Base-by-base conservation (phyloP, 2,888 invertebrate genomes). In the Glaucopsyche alexis region DNA sequence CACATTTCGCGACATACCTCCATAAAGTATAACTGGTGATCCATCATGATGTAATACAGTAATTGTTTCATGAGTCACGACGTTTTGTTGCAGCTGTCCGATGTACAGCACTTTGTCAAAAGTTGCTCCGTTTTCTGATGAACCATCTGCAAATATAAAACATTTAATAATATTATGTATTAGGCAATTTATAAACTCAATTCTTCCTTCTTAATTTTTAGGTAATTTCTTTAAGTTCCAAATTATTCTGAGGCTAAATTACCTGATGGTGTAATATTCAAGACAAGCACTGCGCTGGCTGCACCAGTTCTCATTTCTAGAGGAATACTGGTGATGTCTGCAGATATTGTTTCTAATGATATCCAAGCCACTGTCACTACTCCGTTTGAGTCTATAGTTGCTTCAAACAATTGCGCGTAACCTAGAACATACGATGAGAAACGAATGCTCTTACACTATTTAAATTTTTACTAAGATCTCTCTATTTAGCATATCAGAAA, bases 21-120 rank as follows among this genome's bases (percentile, higher is more conserved):
- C 90, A 69, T 77, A 45, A 70, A 88, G 60, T 9, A 81, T 77
- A 3, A 91, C 76, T 52, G 60, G 77, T 8, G 79, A 78, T 76
- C 84, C 87, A 73, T 76, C 74, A 73, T 82, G 87, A 40, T 84
- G 84, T 40, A 75, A 76, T 60, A 91, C 65, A 19, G 75, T 79
- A 69, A 91, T 89, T 0, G 73, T 50, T 74, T 89, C 91, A 78
- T 91, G 91, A 65, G 76, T 77, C 2, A 90, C 80, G 11, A 75
- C 76, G 66, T 77, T 77, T 7, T 76, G 75, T 75, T 82, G 79
- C 47, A 89, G 73, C n/a, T 80, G 74, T 76, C 91, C 91, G 74
- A 79, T 80, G 74, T 85, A 91, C 0, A 90, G 76, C 73, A 87
- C 79, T 78, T 84, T 86, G 2, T 85, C 84, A 75, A 91, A 91